Evolutionary conservation across 2,797 vertebrate species (phyloP).

Genomic region (Mionectes olivaceus): DNA sequence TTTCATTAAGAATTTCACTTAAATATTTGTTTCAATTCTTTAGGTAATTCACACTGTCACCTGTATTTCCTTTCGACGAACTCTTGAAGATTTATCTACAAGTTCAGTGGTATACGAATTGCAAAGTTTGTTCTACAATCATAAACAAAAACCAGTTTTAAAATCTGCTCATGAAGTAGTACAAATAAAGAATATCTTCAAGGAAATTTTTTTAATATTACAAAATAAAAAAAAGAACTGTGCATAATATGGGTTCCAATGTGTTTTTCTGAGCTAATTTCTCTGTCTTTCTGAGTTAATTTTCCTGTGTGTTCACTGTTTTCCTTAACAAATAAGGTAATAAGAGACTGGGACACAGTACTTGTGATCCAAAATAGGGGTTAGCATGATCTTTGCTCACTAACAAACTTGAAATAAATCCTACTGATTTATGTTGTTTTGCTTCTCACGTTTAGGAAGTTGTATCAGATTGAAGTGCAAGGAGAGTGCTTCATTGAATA

Average conservation of each 20-base stretch:
- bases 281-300: not conserved
- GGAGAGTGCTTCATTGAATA: not conserved
- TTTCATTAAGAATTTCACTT: not conserved
- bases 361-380: not conserved
- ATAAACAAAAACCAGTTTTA: not conserved
- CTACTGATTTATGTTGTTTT: not conserved
- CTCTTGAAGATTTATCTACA: not conserved
- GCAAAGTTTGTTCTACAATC: not conserved
- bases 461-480: not conserved
- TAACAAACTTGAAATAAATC: not conserved
- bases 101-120: not conserved
- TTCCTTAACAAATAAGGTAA: not conserved
- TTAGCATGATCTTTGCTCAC: not conserved
- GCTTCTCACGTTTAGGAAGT: not conserved
- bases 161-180: not conserved
- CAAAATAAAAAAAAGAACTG: not conserved
- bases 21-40: conserved; percentile 15
- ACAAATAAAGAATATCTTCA: not conserved
- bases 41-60: not conserved
- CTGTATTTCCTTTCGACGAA: not conserved
- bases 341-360: not conserved
- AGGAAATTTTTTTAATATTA: not conserved
- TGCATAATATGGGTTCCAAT: not conserved
- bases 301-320: not conserved
- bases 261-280: not conserved